Conservation (phyloP, 30 jellyfish, hydroid and myxozoan genomes). For the Haliclystus octoradiatus region DNA sequence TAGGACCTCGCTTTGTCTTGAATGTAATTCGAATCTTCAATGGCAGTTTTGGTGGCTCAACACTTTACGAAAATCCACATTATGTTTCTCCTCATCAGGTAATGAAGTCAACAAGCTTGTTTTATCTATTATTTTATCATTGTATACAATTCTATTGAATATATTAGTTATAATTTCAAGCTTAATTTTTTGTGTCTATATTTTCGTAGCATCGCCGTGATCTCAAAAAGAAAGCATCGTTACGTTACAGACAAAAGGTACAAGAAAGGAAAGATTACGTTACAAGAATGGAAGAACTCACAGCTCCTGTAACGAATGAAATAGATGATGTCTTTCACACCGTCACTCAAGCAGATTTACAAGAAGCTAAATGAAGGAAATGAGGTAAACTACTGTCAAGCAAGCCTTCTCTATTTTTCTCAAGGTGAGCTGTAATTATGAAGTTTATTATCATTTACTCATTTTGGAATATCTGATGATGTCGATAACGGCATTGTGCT, state of each 20-base stretch:
- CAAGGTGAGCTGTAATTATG: too few relatives aligned
- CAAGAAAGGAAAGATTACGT: slow-evolving; percentile 27
- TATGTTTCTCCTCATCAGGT: slow-evolving; percentile 96
- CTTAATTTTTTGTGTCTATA: neutral
- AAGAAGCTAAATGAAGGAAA: slow-evolving; percentile 28
- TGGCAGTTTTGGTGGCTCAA: slow-evolving; percentile 87
- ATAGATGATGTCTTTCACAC: slow-evolving; percentile 84
- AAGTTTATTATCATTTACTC: too few relatives aligned
- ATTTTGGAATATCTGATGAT: too few relatives aligned
- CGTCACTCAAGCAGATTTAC: slow-evolving; percentile 82
- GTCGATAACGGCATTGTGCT: too few relatives aligned
- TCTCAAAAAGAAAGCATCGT: slow-evolving; percentile 56
- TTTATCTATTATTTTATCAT: too few relatives aligned
- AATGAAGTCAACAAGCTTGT: too few relatives aligned
- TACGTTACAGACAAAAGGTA: slow-evolving; percentile 44
- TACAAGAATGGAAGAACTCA: slow-evolving; percentile 30
- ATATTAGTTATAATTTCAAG: slow-evolving; percentile 12
- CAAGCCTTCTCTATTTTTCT: too few relatives aligned
- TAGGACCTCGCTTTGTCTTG: slow-evolving; percentile 94
- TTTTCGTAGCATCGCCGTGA: slow-evolving; percentile 63
- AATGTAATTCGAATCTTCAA: slow-evolving; percentile 73
- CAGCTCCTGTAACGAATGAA: slow-evolving; percentile 28
- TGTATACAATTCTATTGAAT: too few relatives aligned
- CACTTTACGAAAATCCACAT: slow-evolving; percentile 79
- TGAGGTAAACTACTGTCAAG: too few relatives aligned